Evolutionary conservation across 2,888 invertebrate species (phyloP), one percentile per base, ranked within the genome.

Genomic region (Barypeithes pellucidus): DNA sequence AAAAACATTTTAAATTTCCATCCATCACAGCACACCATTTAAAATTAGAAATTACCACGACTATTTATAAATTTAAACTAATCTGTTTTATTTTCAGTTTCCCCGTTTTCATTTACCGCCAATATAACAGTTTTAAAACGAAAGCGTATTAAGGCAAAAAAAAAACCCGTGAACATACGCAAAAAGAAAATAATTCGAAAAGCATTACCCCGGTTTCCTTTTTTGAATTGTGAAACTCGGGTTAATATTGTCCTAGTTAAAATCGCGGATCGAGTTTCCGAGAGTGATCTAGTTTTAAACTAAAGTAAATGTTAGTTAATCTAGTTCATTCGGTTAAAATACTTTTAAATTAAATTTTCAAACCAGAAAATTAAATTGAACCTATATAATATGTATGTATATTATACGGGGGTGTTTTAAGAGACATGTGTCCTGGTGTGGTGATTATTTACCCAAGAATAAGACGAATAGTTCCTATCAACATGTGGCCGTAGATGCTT

Each of bases 221-320:
- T 52, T 52, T 24, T 52, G 4, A 24, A 24, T 52, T 24, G 22
- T 0, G 5, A 52, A 52, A 7, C 24, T 24, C 24, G 3, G 36
- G 9, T 47, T 20, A 50, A 50, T 33, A 33, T 33, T 36, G 65
- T 39, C 8, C 50, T 52, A 39, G 65, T 52, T 65, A n/a, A 39
- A 47, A 65, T 52, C 36, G 47, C 36, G 65, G 18, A 52, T 52
- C 29, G 20, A 47, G 18, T 50, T 33, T 60, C 33, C 33, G 65
- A 12, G 39, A 22, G 41, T 50, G 65, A 65, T 65, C 65, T 65
- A 65, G 39, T 65, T 65, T 50, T 33, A 20, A 65, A 65, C 65
- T 65, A 65, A 52, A 65, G 52, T 52, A 65, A 65, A 65, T 47
- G 63, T 63, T 63, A 47, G 24, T 52, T 52, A 52, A 63, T 63